These are phyloP conservation scores for Excalfactoria chinensis DNA, from an alignment of 2,113 vertebrate species.

Conservation along the genomic window DNA sequence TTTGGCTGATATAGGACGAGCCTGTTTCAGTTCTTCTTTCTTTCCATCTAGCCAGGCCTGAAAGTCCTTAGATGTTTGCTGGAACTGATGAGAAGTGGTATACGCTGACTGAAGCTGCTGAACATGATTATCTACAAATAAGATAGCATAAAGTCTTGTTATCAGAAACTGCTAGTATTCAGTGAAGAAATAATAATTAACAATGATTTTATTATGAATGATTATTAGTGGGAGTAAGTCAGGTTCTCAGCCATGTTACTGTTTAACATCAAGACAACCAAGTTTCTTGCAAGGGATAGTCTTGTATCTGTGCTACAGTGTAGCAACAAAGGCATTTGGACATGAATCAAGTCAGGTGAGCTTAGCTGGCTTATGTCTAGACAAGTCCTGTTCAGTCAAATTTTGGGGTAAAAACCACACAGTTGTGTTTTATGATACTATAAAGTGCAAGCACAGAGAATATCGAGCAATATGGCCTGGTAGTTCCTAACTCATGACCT, in stretches of 20 bases:
- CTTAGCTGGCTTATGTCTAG: background rate
- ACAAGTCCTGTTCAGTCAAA: background rate
- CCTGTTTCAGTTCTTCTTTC: constrained; percentile 83
- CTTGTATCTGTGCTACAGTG: background rate
- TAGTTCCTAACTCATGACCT: background rate
- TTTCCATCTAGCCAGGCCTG: constrained; percentile 88
- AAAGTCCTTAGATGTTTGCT: constrained; percentile 93
- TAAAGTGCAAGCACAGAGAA: background rate
- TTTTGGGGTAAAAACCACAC: background rate
- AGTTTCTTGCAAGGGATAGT: background rate
- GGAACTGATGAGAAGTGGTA: constrained; percentile 92
- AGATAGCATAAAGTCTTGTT: constrained; percentile 17
- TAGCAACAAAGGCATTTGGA: background rate
- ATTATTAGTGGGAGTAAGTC: background rate
- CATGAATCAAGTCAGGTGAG: background rate
- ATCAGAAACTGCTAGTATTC: background rate
- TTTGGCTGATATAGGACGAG: constrained; percentile 83
- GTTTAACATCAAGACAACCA: background rate
- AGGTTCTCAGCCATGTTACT: background rate
- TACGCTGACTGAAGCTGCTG: constrained; percentile 91
- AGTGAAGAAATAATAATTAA: background rate
- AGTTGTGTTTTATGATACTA: background rate
- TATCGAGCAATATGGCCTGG: background rate
- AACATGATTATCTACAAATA: constrained; percentile 85
- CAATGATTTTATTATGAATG: background rate